Evolutionary conservation across 2,888 invertebrate genomes (phyloP), one percentile per base, ranked within the genome.

Genomic region (Megaustenia siamemsis): DNA sequence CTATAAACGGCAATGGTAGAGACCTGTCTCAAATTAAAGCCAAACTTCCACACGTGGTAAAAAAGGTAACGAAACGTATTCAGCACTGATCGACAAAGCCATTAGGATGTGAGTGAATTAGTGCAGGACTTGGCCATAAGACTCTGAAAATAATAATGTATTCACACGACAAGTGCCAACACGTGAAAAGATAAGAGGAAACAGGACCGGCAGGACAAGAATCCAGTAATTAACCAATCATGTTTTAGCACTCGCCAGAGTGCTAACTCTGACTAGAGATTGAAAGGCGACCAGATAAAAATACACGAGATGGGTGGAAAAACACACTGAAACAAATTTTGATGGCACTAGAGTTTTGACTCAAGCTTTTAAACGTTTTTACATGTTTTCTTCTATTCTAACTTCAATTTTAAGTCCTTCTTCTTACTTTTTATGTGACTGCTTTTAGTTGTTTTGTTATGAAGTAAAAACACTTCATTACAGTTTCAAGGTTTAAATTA

Each of bases 201-300:
- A 45, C 15, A 10, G 2, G n/a, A 71, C 2, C 68, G 40, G 40
- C 24, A 15, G 10, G 45, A 71, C n/a, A 71, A 28, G 43, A 71
- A 71, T n/a, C 71, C 68, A 69, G 40, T 69, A 69, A 69, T 69
- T 69, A 69, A 69, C 40, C 2, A 38, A 69, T 40, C 68, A 69
- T 40, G 68, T 69, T 69, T 69, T 35, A 21, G 38, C 38, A 40
- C 68, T 40, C 24, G 4, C n/a, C n/a, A 3, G 3, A 69, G 40
- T 69, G 68, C 24, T 15, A 69, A 40, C 21, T 40, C 18, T 18
- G 18, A 69, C 40, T 38, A 40, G 40, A 5, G 6, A 21, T 2
- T 40, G 38, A 38, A 38, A 69, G 40, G 68, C 38, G 38, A 21
- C 38, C 68, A 69, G 40, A 38, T 15, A 28, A 10, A n/a, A n/a